Conservation (phyloP, 2,113 vertebrate species). For the western clawed frog (Xenopus tropicalis) region UCB_Xtro_10.0 CM004445.2:84628501-84629000, state of each 20-base stretch:
- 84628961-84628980: no score
- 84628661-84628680: background rate
- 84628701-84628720: constrained; percentile 4
- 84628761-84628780: constrained; percentile 1
- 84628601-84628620: constrained; percentile 18
- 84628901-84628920: no score
- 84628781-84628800: no score
- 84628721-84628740: background rate
- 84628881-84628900: no score
- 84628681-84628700: background rate
- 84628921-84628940: no score
- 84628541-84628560: background rate
- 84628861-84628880: background rate
- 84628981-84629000: no score
- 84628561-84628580: background rate
- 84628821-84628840: background rate
- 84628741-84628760: constrained; percentile 5
- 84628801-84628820: background rate
- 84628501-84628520: constrained; percentile 6
- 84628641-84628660: constrained; percentile 8
- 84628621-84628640: constrained; percentile 5
- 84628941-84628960: no score
- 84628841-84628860: background rate
- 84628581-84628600: background rate
- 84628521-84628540: background rate